Conservation (phyloP, 2,888 invertebrate species). For the Hirtodrosophila trivittata region DNA sequence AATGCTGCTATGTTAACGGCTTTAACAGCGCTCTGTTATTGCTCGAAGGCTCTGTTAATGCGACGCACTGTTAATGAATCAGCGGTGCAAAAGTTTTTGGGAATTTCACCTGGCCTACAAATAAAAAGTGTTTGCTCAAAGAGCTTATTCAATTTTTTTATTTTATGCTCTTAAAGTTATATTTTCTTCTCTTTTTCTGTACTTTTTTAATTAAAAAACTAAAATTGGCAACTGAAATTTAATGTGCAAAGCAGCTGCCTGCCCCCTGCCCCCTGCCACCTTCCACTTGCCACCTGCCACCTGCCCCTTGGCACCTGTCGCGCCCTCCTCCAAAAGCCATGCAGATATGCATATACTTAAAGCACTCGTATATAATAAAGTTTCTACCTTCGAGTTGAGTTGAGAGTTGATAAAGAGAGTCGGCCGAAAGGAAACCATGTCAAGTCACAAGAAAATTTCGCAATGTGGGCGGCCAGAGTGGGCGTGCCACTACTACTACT, state of each 20-base stretch:
- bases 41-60: slow-evolving; percentile 39
- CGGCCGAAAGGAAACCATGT: slow-evolving; percentile 65
- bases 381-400: slow-evolving; percentile 23
- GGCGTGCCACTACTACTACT: slow-evolving; percentile 38
- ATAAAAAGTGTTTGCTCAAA: no score
- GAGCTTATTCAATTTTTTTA: slow-evolving; percentile 5
- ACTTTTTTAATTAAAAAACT: slow-evolving; percentile 58
- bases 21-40: slow-evolving; percentile 44
- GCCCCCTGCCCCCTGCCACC: background rate
- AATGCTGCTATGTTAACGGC: slow-evolving; percentile 12
- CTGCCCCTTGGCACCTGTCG: no score
- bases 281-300: background rate
- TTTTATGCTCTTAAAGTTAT: slow-evolving; percentile 11
- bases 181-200: background rate
- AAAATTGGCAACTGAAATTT: slow-evolving; percentile 53
- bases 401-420: slow-evolving; percentile 33
- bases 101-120: slow-evolving; percentile 33
- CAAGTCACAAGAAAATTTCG: slow-evolving; percentile 70
- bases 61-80: slow-evolving; percentile 37
- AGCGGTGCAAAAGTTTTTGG: no score
- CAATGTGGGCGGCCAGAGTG: slow-evolving; percentile 37
- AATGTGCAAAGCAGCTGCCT: slow-evolving; percentile 37
- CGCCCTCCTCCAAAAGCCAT: no score
- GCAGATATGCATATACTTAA: background rate
- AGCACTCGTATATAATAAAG: slow-evolving; percentile 23